phyloP scores from a whole-genome alignment of 2,113 vertebrate species.

The Lophius piscatorius region DNA sequence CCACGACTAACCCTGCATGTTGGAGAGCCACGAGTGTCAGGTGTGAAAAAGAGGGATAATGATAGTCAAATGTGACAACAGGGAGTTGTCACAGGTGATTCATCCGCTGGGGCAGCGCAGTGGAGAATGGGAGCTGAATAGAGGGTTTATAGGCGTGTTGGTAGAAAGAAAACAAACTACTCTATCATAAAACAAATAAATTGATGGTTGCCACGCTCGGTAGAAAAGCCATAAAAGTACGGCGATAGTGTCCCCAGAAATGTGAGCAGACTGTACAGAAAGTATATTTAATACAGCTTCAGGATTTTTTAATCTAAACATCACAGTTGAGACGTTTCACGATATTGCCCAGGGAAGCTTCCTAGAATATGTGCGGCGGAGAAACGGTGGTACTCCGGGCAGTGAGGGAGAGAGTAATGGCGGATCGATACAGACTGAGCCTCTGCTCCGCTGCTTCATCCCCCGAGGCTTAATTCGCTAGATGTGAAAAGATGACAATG shows the following conservation, averaged over 20 bases:
- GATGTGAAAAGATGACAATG: slow-evolving; percentile 63
- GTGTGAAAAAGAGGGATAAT: slow-evolving; percentile 18
- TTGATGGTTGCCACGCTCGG: slow-evolving; percentile 37
- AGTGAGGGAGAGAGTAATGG: slow-evolving; percentile 33
- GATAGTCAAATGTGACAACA: slow-evolving; percentile 18
- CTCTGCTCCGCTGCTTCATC: slow-evolving; percentile 65
- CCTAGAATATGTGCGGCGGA: slow-evolving; percentile 21
- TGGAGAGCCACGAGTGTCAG: slow-evolving; percentile 32
- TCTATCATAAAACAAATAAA: slow-evolving; percentile 50
- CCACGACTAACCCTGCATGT: slow-evolving; percentile 21
- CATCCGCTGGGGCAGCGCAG: slow-evolving; percentile 25
- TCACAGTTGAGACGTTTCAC: slow-evolving; percentile 1
- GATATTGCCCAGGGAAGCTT: background rate
- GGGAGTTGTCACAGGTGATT: slow-evolving; percentile 23
- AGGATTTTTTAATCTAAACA: slow-evolving; percentile 16
- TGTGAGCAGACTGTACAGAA: slow-evolving; percentile 9
- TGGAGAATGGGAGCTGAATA: slow-evolving; percentile 43
- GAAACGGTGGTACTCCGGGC: slow-evolving; percentile 49
- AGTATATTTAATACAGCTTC: slow-evolving; percentile 5
- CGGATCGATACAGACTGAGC: slow-evolving; percentile 71
- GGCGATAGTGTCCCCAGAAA: background rate
- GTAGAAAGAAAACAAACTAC: slow-evolving; percentile 43
- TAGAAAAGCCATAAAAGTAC: background rate
- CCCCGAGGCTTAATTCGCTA: slow-evolving; percentile 70
- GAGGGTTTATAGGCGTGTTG: slow-evolving; percentile 47